phyloP scores from a whole-genome alignment of 2,888 invertebrate genomes.

The Ametastegia equiseti region DNA sequence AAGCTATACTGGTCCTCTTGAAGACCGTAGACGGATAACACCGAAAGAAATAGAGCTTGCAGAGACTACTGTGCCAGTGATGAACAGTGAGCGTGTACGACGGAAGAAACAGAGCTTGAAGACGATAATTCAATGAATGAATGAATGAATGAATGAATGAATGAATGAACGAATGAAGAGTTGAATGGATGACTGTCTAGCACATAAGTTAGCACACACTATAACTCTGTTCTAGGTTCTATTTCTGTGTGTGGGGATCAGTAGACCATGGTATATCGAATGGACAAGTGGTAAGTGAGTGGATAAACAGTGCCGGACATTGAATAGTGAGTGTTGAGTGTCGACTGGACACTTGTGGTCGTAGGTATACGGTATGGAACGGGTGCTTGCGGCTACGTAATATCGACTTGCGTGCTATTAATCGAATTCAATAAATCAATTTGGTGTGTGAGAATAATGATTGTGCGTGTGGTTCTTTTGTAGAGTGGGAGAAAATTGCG shows the following conservation, averaged over 20 bases:
- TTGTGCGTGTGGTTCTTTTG: background rate
- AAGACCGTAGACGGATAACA: background rate
- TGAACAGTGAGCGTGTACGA: background rate
- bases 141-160: background rate
- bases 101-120: background rate
- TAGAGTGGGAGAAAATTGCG: background rate
- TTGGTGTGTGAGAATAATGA: background rate
- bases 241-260: background rate
- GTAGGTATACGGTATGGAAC: background rate
- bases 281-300: conserved; percentile 12
- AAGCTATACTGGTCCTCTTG: no score
- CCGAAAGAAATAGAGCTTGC: conserved; percentile 17
- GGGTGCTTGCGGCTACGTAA: background rate
- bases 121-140: background rate
- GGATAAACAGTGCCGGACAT: conserved; percentile 33
- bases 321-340: conserved; percentile 31
- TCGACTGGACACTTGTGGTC: background rate
- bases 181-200: background rate
- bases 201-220: background rate
- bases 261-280: background rate
- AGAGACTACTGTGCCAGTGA: background rate
- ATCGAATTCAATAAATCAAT: background rate
- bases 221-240: background rate
- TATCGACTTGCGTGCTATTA: background rate
- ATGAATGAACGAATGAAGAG: background rate